Base-by-base conservation (phyloP, 2,888 invertebrate species). In the Pollenia angustigena region DNA sequence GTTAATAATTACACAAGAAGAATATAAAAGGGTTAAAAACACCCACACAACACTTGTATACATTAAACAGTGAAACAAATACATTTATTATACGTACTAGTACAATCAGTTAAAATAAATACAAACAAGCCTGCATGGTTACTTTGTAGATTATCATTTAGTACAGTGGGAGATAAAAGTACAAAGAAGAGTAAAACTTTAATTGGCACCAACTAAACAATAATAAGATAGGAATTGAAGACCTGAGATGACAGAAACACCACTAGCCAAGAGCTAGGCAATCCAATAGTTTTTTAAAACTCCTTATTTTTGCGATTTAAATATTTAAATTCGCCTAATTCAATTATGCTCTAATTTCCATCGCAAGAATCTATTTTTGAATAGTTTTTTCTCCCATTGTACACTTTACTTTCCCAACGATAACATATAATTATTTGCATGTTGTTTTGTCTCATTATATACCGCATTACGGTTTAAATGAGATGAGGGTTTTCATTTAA, bases 1-100 rank as follows among this genome's bases (percentile, higher is more conserved):
- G 69, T 62, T 62, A 46, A 42, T 76, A 79, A 78, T 85, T 78
- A 79, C 79, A 56, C 69, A 82, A 76, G 76, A 71, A 32, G 16
- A 54, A 46, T 44, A 50, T 46, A 68, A 56, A 72, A 42, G 58
- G 44, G 48, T 68, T 50, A 16, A 71, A 78, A 56, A 64, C 60
- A 68, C 48, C 46, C 23, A 8, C 40, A 56, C 64, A 71, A 40
- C 40, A 48, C 23, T 42, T 11, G 16, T 56, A 48, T 14, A 52
- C 42, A 56, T 12, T 16, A n/a, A 52, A 42, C 8, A 18, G 14
- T 18, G 14, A 40, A 69, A 69, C 40, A 52, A 50, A 50, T 52
- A 48, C 18, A 46, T 46, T 66, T 23, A 46, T 66, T 46, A 66
- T 66, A 23, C 23, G 7, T 32, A 32, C 32, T 6, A 32, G 32